Evolutionary conservation across 2,113 vertebrate genomes (phyloP), one percentile per base, ranked within the genome.

Genomic region (Zapus hudsonius): DNA sequence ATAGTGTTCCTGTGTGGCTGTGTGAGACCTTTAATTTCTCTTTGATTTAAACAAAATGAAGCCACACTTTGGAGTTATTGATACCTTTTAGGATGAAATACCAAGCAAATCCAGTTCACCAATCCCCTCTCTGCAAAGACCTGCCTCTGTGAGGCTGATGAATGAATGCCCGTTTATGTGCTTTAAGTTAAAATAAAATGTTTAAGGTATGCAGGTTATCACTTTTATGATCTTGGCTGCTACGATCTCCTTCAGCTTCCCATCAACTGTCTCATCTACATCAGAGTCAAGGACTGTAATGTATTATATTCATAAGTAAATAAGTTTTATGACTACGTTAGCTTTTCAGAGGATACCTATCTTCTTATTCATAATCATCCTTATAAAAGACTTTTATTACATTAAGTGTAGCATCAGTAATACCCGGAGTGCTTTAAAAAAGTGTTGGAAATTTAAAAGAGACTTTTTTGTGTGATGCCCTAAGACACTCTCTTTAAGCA

Each of bases 121-220:
- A 74, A 82, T 72, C 67, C 61, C 5, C 27, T 74, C 47, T 38
- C 8, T 44, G 17, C 72, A 95, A 73, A 90, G 29, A 23, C 57
- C 78, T 69, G 44, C 27, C 69, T 74, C 11, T 33, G 33, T 72
- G 74, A 59, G 42, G 74, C 3, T 67, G 59, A 44, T 44, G 55
- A 89, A 36, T 70, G 19, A 87, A 90, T 57, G 40, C 17, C 36
- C 27, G 29, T 78, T 73, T 78, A 38, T n/a, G 42, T 70, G 38
- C 59, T 86, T 83, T 70, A 84, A 64, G 33, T 83, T 79, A 75
- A 85, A 57, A 87, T 76, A 93, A 92, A 92, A 83, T 11, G 22
- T 42, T 89, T 57, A 81, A 66, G 36, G 29, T 75, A 47, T n/a
- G 31, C 38, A 20, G 8, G 3, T 19, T 19, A 66, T 75, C 87